Evolutionary conservation across 2,797 vertebrate genomes (phyloP).

Genomic region (Silurus lanzhouensis): DNA sequence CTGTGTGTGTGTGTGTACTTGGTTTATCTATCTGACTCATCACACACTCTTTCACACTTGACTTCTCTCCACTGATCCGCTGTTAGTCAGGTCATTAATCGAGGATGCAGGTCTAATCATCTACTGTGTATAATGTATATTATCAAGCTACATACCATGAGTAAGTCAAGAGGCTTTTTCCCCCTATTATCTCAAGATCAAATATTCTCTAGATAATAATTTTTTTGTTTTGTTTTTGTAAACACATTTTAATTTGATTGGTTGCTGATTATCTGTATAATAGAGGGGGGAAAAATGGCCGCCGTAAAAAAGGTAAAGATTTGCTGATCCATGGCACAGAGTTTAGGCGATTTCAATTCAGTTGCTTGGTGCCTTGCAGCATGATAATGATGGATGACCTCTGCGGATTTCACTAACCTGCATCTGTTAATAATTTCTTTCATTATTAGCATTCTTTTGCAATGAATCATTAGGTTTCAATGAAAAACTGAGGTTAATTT

Average conservation of each 20-base stretch:
- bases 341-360: neutral
- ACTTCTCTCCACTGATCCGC: constrained; percentile 16
- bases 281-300: no score
- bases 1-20: neutral
- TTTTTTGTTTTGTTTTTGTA: neutral
- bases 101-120: constrained; percentile 31
- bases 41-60: constrained; percentile 17
- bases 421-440: neutral
- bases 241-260: neutral
- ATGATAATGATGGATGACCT: neutral
- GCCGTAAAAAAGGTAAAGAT: neutral
- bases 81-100: constrained; percentile 20
- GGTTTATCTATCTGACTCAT: neutral
- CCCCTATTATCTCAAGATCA: neutral
- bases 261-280: neutral
- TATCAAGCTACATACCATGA: constrained; percentile 13
- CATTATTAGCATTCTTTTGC: constrained; percentile 40
- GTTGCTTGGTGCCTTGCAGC: neutral
- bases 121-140: constrained; percentile 37
- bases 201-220: neutral
- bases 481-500: constrained; percentile 16
- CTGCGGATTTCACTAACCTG: constrained; percentile 7
- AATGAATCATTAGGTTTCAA: constrained; percentile 61
- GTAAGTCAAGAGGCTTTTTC: constrained; percentile 6
- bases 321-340: neutral